Evolutionary conservation across 2,797 vertebrate species (phyloP), one percentile per base, ranked within the genome.

Genomic region (Champsocephalus gunnari): DNA sequence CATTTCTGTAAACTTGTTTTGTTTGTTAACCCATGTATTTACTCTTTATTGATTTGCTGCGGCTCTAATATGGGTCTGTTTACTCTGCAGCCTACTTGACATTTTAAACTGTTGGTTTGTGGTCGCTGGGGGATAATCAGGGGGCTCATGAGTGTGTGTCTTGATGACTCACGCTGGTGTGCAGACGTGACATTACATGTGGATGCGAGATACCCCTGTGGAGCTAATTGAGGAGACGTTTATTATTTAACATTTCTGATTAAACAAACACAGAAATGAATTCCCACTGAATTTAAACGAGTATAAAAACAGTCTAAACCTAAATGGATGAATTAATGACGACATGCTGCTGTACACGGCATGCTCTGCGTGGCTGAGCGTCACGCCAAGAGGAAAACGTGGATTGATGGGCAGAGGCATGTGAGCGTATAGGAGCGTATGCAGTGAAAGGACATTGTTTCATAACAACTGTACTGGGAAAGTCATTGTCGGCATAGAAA

Each of bases 11-110:
- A 69, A 63, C 21, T 50, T 71, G 53, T 48, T 77, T 68, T 75
- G 41, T 73, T 83, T 70, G 43, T 77, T 73, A 69, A 83, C 44
- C 48, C 68, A 34, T 65, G 3, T 38, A 60, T 67, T 58, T 73
- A 63, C 32, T 56, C 82, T 79, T 13, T 53, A 88, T 87, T 91
- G 89, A 91, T 90, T 91, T 81, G 56, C 77, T 78, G 66, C 79
- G 60, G 21, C 70, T 82, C 73, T 84, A 77, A 90, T 88, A 87
- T 79, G 57, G 68, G 58, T 81, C 75, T 80, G 80, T 87, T 89
- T 88, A 77, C 83, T 70, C 66, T 70, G 55, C 68, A 60, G 73
- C 74, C 71, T 63, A 71, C 75, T 89, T 85, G 84, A 89, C 89
- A 91, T 91, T 91, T 91, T 48, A 60, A 34, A 62, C 51, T 64